phyloP scores from a whole-genome alignment of 2,888 invertebrate genomes.

The Physocephala rufipes region DNA sequence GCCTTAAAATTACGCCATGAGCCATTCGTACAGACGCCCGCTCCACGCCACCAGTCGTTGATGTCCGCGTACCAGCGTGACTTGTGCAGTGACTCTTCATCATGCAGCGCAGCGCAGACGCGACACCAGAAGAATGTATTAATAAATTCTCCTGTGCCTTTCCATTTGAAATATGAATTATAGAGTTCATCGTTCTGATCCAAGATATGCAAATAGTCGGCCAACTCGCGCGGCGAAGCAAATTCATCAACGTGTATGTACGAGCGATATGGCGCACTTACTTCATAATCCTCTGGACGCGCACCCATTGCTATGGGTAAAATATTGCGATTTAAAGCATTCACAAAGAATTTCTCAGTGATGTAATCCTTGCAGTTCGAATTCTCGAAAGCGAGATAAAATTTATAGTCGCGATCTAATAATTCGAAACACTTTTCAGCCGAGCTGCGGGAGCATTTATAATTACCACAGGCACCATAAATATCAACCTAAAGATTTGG shows the following conservation, averaged over 20 bases:
- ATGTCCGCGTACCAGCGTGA: conserved; percentile 71
- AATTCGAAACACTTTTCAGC: conserved; percentile 87
- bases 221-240: conserved; percentile 84
- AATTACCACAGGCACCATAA: conserved; percentile 88
- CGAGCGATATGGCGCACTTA: conserved; percentile 87
- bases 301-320: conserved; percentile 97
- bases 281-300: conserved; percentile 88
- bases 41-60: conserved; percentile 92
- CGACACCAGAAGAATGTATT: conserved; percentile 86
- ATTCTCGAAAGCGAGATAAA: conserved; percentile 96
- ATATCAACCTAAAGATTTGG: conserved; percentile 75
- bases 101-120: conserved; percentile 70
- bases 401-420: conserved; percentile 92
- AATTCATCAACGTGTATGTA: conserved; percentile 98
- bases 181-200: conserved; percentile 90
- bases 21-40: conserved; percentile 78
- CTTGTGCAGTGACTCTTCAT: conserved; percentile 62
- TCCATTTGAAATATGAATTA: conserved; percentile 95
- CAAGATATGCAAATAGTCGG: conserved; percentile 83
- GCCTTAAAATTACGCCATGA: conserved; percentile 72
- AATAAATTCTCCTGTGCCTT: conserved; percentile 94
- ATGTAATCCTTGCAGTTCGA: conserved; percentile 96
- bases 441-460: conserved; percentile 84
- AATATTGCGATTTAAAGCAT: conserved; percentile 87
- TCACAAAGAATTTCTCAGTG: conserved; percentile 96